These are phyloP conservation scores for Pseudorhombus dupliciocellatus DNA, from an alignment of 2,113 vertebrate genomes.

Conservation along the genomic window DNA sequence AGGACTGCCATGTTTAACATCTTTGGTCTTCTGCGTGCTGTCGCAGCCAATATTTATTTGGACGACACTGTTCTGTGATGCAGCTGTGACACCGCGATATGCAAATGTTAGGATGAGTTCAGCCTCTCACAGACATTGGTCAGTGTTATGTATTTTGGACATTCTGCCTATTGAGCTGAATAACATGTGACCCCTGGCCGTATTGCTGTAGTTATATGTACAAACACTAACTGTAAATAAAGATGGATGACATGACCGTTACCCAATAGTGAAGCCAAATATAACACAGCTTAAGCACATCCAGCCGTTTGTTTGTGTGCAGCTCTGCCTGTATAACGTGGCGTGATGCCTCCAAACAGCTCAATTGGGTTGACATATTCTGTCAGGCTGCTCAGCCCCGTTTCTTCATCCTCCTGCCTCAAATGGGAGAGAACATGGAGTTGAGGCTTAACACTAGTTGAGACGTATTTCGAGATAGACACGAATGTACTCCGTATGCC, in stretches of 20 bases:
- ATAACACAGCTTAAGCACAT: background rate
- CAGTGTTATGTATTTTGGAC: too few relatives aligned
- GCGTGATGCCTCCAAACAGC: conserved; percentile 3
- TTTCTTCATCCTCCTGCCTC: conserved; percentile 5
- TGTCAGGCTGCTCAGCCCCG: conserved; percentile 16
- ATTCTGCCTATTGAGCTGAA: background rate
- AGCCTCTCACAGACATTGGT: too few relatives aligned
- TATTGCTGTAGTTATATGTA: background rate
- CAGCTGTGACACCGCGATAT: background rate
- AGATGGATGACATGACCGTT: too few relatives aligned
- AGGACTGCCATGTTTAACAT: background rate
- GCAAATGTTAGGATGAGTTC: background rate
- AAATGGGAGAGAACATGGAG: background rate
- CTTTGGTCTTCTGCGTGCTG: conserved; percentile 10
- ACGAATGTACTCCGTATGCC: background rate
- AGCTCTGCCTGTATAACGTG: background rate
- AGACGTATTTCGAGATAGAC: conserved; percentile 16
- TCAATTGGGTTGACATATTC: conserved; percentile 26
- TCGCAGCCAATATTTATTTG: conserved; percentile 12
- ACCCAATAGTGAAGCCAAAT: background rate
- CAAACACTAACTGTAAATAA: too few relatives aligned
- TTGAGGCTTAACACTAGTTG: conserved; percentile 17
- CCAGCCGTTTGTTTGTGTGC: background rate
- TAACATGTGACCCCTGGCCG: background rate
- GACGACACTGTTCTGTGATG: background rate